A percentile compares a stretch with the other conserved stretches of the same genome.
Conservation (phyloP, 2,113 vertebrate genomes). For the Pygoscelis adeliae region DNA sequence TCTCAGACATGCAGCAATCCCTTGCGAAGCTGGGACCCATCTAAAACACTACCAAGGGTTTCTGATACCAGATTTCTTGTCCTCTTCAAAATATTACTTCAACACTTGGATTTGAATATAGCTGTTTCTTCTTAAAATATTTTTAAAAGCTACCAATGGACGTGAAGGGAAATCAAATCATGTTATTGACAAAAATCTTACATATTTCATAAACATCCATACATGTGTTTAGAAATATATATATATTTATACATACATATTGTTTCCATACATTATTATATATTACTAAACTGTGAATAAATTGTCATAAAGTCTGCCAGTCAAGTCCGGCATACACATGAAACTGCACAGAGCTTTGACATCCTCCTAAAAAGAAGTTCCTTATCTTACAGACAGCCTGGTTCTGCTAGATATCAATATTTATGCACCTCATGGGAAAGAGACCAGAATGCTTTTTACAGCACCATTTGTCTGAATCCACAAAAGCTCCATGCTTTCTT, state of each 20-base stretch:
- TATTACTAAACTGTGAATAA: not conserved
- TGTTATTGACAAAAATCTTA: not conserved
- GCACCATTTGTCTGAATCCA: not conserved
- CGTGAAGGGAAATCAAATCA: not conserved
- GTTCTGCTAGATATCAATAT: not conserved
- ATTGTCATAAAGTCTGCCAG: not conserved
- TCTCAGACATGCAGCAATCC: not conserved
- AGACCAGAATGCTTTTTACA: not conserved
- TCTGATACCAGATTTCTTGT: not conserved
- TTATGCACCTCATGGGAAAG: not conserved
- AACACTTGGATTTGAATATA: not conserved
- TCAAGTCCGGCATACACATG: not conserved
- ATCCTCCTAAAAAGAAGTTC: not conserved
- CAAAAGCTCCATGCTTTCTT: not conserved
- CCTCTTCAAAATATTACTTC: not conserved
- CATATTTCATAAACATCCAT: not conserved
- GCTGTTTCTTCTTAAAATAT: not conserved
- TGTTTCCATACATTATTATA: not conserved
- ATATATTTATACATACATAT: not conserved
- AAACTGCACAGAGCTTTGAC: not conserved
- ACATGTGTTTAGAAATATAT: not conserved
- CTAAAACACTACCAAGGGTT: not conserved
- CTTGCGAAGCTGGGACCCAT: not conserved
- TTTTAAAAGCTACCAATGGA: not conserved
- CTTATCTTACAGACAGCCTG: not conserved